These are phyloP conservation scores for Parotia lawesii DNA, from an alignment of 2,113 vertebrate species.

Conservation along the genomic window DNA sequence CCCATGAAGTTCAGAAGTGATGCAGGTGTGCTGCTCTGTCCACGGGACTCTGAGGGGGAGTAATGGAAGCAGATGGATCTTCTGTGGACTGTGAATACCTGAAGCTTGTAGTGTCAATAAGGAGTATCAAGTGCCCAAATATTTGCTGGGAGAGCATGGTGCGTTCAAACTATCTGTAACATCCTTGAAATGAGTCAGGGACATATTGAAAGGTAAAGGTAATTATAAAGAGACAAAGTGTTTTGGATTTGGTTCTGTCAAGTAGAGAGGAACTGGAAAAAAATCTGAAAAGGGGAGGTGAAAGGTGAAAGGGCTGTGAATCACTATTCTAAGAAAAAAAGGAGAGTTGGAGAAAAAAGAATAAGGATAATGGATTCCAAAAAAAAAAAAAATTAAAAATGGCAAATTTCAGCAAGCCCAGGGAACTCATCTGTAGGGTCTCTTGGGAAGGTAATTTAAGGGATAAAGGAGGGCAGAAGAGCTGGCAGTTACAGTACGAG, in stretches of 20 bases:
- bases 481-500: background rate
- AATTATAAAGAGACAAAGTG: background rate
- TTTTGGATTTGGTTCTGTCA: background rate
- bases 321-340: background rate
- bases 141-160: background rate
- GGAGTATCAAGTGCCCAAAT: background rate
- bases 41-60: background rate
- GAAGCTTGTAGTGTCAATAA: background rate
- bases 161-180: background rate
- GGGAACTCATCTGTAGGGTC: background rate
- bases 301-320: background rate
- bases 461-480: conserved; percentile 19
- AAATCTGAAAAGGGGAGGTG: background rate
- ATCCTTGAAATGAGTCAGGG: background rate
- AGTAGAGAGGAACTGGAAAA: background rate
- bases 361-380: background rate
- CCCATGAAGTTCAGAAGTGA: background rate
- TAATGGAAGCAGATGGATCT: background rate
- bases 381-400: background rate
- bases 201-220: fast-evolving
- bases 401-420: background rate
- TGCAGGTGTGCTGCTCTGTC: background rate
- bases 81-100: background rate
- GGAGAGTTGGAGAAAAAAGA: background rate
- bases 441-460: conserved; percentile 12